Evolutionary conservation across 2,113 vertebrate species (phyloP).

Genomic region (Brachypteracias leptosomus): DNA sequence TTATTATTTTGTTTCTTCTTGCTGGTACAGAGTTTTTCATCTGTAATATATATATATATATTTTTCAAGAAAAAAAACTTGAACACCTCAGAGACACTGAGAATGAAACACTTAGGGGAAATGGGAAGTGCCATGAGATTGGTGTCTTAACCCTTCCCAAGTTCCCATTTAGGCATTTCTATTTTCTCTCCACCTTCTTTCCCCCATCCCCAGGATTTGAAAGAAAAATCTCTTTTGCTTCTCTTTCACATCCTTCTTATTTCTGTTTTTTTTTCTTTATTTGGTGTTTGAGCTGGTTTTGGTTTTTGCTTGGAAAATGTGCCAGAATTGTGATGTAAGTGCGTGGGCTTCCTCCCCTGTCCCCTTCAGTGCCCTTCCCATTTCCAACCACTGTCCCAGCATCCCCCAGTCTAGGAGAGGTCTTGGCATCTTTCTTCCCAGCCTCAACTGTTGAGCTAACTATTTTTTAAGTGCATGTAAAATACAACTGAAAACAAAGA

Average conservation of each 20-base stretch:
- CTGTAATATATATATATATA: conserved; percentile 21
- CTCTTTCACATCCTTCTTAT: neutral
- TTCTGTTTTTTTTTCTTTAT: neutral
- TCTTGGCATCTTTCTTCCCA: conserved; percentile 55
- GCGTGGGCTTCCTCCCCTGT: conserved; percentile 69
- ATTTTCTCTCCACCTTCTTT: neutral
- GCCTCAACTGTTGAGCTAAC: neutral
- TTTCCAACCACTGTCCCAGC: conserved; percentile 28
- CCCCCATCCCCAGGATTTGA: neutral
- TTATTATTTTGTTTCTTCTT: conserved; percentile 54
- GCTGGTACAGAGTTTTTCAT: conserved; percentile 56
- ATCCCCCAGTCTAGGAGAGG: conserved; percentile 44
- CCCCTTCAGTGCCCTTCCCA: conserved; percentile 13
- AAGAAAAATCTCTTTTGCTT: conserved; percentile 19
- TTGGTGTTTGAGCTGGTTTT: conserved; percentile 61
- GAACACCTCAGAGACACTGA: conserved; percentile 60
- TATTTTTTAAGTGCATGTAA: conserved; percentile 60
- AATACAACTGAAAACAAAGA: conserved; percentile 48
- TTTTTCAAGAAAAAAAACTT: conserved; percentile 35
- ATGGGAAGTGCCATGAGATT: neutral
- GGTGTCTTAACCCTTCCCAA: conserved; percentile 69
- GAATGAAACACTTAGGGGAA: neutral
- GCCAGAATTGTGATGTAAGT: conserved; percentile 84
- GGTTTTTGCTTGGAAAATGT: conserved; percentile 82
- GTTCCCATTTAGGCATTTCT: conserved; percentile 34